Evolutionary conservation across 1,140 invertebrate species (phyloP), one percentile per base, ranked within the genome.

Genomic region (Dinothrombium tinctorium): DNA sequence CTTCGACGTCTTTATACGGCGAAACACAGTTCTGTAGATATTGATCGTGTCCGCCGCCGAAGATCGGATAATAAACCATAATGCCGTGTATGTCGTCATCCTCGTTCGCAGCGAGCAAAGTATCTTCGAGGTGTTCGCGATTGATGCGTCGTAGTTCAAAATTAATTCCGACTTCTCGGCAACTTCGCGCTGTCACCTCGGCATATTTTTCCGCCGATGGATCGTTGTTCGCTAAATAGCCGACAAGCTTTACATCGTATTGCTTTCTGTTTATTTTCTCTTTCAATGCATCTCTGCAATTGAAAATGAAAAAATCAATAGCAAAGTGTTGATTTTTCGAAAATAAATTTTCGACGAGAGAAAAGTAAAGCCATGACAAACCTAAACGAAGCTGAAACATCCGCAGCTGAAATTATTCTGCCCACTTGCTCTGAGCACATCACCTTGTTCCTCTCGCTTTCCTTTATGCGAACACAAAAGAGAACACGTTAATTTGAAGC

Each of bases 41-140:
- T 29, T 45, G 44, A 33, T 45, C 44, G 14, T 45, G 44, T 11
- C 44, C 44, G 15, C 44, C 44, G 17, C 44, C 44, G 22, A 45
- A 45, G 5, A 45, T 40, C 3, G 44, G 44, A 33, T 45, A 45
- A 28, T 45, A 45, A 15, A 45, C 40, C 14, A 45, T 29, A 7
- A 45, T 37, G 8, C 44, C 44, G 21, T 45, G 28, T 26, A 45
- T 33, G 7, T 19, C 19, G 26, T 32, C 29, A 33, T 45, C 44
- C 12, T 45, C 25, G 25, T 45, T 45, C 2, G 44, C 44, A 14
- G 29, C 40, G 26, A 45, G 37, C 8, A 45, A 28, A 17, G 40
- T 28, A 8, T 45, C 44, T 26, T 45, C 44, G 8, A 45, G 20
- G 9, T 31, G 20, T 39, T 45, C 44, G 2, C 44, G 40, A 29